These are phyloP conservation scores for Araneus ventricosus DNA, from an alignment of 1,140 invertebrate species.

Conservation along the genomic window DNA sequence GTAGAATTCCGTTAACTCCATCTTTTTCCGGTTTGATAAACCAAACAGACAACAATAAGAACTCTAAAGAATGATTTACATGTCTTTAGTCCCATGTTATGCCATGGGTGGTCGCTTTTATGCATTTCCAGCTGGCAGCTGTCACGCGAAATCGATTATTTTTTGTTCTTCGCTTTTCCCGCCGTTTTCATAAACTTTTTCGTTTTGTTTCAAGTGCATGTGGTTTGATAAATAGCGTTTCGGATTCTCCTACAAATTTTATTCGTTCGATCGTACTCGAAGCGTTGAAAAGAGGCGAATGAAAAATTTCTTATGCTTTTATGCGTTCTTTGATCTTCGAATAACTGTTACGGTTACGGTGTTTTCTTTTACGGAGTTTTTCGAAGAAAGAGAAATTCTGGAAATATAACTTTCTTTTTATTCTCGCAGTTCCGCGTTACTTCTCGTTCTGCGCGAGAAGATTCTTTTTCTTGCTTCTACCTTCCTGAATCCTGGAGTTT, in stretches of 20 bases:
- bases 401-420: constrained; percentile 13
- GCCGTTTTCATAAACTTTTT: not conserved
- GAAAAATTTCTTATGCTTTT: constrained; percentile 8
- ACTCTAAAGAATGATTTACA: not conserved
- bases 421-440: not conserved
- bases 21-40: not conserved
- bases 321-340: constrained; percentile 33
- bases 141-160: constrained; percentile 16
- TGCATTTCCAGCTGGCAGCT: not conserved
- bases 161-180: not conserved
- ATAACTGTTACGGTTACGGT: not conserved
- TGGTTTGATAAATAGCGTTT: not conserved
- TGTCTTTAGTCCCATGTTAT: not conserved
- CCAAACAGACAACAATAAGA: not conserved
- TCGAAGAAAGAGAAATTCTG: constrained; percentile 4
- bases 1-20: constrained; percentile 24
- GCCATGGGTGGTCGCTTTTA: not conserved
- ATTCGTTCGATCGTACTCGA: not conserved
- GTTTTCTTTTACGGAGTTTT: not conserved
- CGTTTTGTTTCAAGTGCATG: constrained; percentile 6
- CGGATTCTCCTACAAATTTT: not conserved
- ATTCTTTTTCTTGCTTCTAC: not conserved
- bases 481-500: too few species aligned
- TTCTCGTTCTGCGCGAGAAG: too few species aligned
- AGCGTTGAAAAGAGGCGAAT: constrained; percentile 2